Evolutionary conservation across 1,140 invertebrate species (phyloP).

Genomic region (Cataglyphis hispanica): DNA sequence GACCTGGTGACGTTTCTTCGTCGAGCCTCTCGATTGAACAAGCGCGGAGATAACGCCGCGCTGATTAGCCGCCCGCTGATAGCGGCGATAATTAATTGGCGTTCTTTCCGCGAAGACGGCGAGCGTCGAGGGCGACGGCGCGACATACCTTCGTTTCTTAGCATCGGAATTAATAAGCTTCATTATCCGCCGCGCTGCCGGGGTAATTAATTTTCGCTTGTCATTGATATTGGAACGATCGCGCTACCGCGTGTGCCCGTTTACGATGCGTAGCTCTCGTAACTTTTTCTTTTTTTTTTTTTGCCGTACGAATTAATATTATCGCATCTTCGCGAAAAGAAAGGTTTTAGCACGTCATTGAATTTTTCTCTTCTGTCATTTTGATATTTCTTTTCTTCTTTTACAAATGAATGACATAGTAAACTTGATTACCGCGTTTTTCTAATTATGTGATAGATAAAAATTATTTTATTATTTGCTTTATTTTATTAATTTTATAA

Average conservation of each 20-base stretch:
- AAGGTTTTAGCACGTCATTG: neutral
- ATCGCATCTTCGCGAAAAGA: neutral
- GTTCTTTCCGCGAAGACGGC: conserved; percentile 35
- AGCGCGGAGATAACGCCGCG: conserved; percentile 33
- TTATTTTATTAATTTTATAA: no score
- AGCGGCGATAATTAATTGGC: conserved; percentile 56
- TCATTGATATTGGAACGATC: conserved; percentile 60
- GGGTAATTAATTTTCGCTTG: conserved; percentile 56
- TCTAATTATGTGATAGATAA: no score
- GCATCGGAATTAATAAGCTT: conserved; percentile 61
- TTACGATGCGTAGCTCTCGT: conserved; percentile 28
- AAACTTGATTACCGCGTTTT: neutral
- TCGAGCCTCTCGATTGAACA: conserved; percentile 24
- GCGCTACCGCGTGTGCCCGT: conserved; percentile 48
- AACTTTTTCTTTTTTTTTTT: no score
- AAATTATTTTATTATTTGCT: no score
- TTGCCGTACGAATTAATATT: conserved; percentile 33
- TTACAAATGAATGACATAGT: neutral
- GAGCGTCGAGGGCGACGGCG: conserved; percentile 37
- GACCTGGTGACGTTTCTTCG: neutral
- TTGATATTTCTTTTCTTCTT: neutral
- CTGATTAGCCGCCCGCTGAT: conserved; percentile 47
- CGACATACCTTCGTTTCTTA: conserved; percentile 54
- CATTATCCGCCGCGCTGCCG: conserved; percentile 57
- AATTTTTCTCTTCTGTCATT: conserved; percentile 2